Conservation (phyloP, 2,888 invertebrate genomes). For the Lithophane ornitopus region DNA sequence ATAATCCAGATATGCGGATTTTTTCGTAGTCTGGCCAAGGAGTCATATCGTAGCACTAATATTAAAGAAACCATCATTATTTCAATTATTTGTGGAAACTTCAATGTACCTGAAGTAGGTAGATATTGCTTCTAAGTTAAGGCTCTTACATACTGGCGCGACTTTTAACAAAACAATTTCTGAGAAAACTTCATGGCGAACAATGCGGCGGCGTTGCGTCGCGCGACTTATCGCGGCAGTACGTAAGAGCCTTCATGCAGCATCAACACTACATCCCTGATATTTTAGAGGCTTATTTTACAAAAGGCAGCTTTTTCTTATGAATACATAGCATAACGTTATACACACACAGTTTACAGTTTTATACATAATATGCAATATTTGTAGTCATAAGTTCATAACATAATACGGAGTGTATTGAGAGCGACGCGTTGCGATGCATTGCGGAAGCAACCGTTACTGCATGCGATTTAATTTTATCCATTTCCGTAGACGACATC, state of each 20-base stretch:
- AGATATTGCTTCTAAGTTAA: too few species aligned
- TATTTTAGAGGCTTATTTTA: too few species aligned
- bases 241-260: too few species aligned
- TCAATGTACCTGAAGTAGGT: too few species aligned
- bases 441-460: conserved; percentile 53
- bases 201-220: too few species aligned
- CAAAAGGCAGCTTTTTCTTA: neutral
- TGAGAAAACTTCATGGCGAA: too few species aligned
- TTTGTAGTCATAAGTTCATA: conserved; percentile 22
- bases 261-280: too few species aligned
- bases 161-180: too few species aligned
- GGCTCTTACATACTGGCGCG: too few species aligned
- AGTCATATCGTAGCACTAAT: neutral
- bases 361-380: conserved; percentile 12
- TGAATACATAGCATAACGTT: neutral
- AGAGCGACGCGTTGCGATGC: conserved; percentile 32
- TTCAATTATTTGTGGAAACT: too few species aligned
- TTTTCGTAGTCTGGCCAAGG: neutral
- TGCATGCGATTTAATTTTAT: conserved; percentile 54
- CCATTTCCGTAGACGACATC: conserved; percentile 55
- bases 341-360: neutral
- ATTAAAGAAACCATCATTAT: too few species aligned
- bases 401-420: conserved; percentile 24
- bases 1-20: neutral
- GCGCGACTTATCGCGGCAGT: too few species aligned